Conservation (phyloP, 92 coral and sea anemone species). For the Phenganax subtilis region DNA sequence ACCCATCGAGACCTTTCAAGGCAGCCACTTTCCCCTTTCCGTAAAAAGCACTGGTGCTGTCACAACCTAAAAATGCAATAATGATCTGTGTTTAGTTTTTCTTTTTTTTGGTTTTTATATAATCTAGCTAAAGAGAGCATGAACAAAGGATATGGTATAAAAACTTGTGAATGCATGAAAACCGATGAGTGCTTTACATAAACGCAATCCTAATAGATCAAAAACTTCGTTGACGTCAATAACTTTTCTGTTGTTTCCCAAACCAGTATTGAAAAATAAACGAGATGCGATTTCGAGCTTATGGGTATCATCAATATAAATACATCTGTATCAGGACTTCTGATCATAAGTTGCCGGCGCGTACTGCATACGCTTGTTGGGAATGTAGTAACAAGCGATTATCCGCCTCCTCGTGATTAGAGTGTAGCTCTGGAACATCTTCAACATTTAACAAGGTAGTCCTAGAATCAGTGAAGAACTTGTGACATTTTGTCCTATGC, state of each 20-base stretch:
- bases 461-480: constrained; percentile 2
- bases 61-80: too few species aligned
- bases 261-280: neutral
- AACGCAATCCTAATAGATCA: neutral
- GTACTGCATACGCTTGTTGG: neutral
- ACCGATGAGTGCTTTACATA: constrained; percentile 20
- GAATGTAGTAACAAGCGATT: neutral
- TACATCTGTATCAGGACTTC: constrained; percentile 20
- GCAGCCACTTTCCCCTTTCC: neutral
- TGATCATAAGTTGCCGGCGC: neutral
- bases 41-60: neutral
- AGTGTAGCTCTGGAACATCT: constrained; percentile 1
- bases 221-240: neutral
- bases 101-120: too few species aligned
- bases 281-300: neutral
- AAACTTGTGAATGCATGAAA: neutral
- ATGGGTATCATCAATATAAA: constrained; percentile 4
- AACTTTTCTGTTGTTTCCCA: neutral
- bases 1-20: neutral
- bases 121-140: too few species aligned
- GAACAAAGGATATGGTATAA: too few species aligned
- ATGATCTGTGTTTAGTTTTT: too few species aligned
- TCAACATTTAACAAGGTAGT: neutral
- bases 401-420: neutral
- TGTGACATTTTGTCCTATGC: constrained; percentile 8